Base-by-base conservation (phyloP, 2,888 invertebrate genomes). In the Drosophila helvetica region DNA sequence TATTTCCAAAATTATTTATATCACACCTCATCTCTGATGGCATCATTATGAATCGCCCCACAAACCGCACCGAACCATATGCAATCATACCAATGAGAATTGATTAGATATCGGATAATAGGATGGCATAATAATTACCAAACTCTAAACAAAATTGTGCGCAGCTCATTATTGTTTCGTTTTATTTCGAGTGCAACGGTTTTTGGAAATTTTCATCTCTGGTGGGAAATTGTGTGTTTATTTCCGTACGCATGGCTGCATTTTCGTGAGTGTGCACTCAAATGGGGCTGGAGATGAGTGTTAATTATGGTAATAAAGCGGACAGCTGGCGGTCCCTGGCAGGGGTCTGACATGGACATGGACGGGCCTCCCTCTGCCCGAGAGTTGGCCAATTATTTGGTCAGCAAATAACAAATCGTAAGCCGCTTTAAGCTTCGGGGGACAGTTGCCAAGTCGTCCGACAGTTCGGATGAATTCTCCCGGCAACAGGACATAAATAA, bases 351-450 rank as follows among this genome's bases (percentile, higher is more conserved):
- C 38, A 38, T 38, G 9, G 3, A 42, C 15, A 46, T 7, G 48
- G 12, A 33, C 12, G 15, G 33, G 18, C 22, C 48, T 15, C 57
- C n/a, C 10, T n/a, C 25, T 25, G 27, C 27, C 1, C 19, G 19
- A 42, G 46, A 33, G 51, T n/a, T 68, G 69, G 42, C 48, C 62
- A 66, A 66, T 67, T 66, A 67, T 66, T 67, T 66, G 74, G 62
- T 61, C 70, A 67, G 74, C 59, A 70, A 72, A 80, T 74, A 79
- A 72, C 58, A 81, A 73, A 71, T 54, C 70, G 71, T 87, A 82
- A 82, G 86, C 88, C 56, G 73, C 75, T 87, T 74, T 75, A 87
- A 82, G 75, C 86, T 59, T 61, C 83, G 65, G 75, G 50, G 63
- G 70, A 79, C 80, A 75, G 63, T 63, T 65, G 38, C 47, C 22